phyloP scores from a whole-genome alignment of 2,797 vertebrate genomes.

The Characodon lateralis region DNA sequence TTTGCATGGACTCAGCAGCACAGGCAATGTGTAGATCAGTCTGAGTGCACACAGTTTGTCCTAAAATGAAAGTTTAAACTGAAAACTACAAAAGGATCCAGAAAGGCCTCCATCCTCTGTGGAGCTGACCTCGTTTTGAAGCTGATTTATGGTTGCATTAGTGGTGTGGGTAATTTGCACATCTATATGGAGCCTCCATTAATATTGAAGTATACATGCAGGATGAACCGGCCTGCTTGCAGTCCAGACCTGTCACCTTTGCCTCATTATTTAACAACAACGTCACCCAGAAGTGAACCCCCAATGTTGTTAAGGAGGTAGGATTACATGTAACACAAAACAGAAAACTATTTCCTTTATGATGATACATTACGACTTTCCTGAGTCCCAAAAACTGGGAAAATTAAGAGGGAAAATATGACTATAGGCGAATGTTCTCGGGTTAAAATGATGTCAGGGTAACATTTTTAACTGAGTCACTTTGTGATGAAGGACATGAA shows the following conservation, averaged over 20 bases:
- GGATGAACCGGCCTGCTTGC: neutral
- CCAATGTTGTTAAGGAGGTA: neutral
- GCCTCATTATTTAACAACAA: neutral
- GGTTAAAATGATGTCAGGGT: neutral
- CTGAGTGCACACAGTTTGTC: neutral
- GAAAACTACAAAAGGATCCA: neutral
- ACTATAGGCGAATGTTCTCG: neutral
- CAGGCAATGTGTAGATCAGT: neutral
- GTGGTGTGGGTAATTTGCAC: neutral
- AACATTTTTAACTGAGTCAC: neutral
- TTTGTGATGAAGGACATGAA: neutral
- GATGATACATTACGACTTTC: neutral
- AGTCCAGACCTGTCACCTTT: constrained; percentile 1
- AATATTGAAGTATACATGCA: neutral
- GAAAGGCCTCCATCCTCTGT: constrained; percentile 1
- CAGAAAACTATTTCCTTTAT: neutral
- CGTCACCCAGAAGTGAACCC: neutral
- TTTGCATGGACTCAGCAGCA: neutral
- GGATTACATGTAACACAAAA: constrained; percentile 1
- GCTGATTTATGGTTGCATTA: neutral
- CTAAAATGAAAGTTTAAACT: neutral
- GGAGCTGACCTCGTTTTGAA: constrained; percentile 4
- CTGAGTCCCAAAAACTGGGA: neutral
- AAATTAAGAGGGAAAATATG: neutral
- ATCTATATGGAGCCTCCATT: constrained; percentile 1